Conservation (phyloP, 2,113 vertebrate species). For the Spheniscus mendiculus region DNA sequence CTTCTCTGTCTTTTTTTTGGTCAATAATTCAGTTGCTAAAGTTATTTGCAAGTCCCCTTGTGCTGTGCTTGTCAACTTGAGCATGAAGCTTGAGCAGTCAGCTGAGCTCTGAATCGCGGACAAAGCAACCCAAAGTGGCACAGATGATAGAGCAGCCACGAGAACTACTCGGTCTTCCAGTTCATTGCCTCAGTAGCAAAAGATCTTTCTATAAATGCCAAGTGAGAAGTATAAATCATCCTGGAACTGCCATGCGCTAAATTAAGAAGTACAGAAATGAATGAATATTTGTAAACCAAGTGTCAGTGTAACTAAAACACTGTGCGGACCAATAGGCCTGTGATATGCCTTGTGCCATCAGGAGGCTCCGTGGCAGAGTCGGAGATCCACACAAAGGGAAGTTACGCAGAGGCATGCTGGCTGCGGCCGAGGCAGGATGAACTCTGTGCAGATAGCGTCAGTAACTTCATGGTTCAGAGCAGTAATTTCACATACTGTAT, state of each 20-base stretch:
- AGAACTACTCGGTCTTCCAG: neutral
- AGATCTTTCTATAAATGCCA: neutral
- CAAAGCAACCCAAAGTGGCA: neutral
- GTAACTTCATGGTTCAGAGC: neutral
- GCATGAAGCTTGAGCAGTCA: neutral
- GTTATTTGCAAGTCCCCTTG: neutral
- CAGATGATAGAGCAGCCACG: neutral
- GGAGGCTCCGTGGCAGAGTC: neutral
- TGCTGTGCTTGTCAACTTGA: neutral
- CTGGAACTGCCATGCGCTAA: neutral
- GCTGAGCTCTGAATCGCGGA: neutral
- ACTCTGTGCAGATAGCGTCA: neutral
- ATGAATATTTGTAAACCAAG: neutral
- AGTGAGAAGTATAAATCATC: neutral
- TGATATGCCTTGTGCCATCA: neutral
- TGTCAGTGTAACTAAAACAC: neutral
- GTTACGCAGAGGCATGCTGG: neutral
- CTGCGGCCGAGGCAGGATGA: neutral
- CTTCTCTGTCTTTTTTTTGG: neutral
- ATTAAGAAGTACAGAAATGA: neutral
- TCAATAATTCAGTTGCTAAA: neutral
- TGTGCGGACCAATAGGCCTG: neutral
- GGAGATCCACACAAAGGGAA: neutral
- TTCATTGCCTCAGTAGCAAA: neutral
- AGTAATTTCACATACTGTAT: neutral